Conservation (phyloP, 2,113 vertebrate species). For the Nothobranchius kuhntae region DNA sequence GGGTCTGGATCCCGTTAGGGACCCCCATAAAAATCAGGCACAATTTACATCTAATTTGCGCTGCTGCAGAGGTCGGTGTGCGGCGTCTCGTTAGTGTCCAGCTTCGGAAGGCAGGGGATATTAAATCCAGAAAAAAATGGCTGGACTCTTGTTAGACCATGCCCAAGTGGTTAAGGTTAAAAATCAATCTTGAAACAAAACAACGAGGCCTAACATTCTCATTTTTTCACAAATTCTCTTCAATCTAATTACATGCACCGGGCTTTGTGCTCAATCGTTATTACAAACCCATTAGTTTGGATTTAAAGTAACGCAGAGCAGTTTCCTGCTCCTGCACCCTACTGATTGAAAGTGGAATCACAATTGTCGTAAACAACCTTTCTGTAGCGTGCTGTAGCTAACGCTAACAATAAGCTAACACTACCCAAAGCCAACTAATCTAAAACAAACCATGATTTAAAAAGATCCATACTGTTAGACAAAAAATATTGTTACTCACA, state of each 20-base stretch:
- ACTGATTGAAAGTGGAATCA: too few species aligned
- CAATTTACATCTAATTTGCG: constrained; percentile 80
- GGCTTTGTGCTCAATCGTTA: constrained; percentile 28
- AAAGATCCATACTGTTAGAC: too few species aligned
- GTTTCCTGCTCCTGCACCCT: too few species aligned
- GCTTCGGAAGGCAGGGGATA: background rate
- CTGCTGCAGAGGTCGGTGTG: constrained; percentile 65
- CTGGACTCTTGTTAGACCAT: constrained; percentile 40
- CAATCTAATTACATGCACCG: constrained; percentile 25
- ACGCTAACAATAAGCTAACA: too few species aligned
- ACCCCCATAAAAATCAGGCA: constrained; percentile 75
- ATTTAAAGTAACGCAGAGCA: constrained; percentile 30
- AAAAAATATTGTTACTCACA: too few species aligned
- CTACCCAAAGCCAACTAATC: too few species aligned
- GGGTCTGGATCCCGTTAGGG: constrained; percentile 87
- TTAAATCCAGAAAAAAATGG: constrained; percentile 45
- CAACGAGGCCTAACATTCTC: constrained; percentile 12
- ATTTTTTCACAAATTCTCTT: constrained; percentile 26
- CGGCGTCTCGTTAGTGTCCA: constrained; percentile 73
- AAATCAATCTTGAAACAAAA: constrained; percentile 50
- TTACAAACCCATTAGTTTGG: constrained; percentile 55
- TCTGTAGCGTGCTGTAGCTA: too few species aligned
- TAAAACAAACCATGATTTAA: too few species aligned
- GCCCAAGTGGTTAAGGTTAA: constrained; percentile 52
- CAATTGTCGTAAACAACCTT: too few species aligned